Conservation (phyloP, 2,888 invertebrate genomes). For the Eustalomyia histrio region DNA sequence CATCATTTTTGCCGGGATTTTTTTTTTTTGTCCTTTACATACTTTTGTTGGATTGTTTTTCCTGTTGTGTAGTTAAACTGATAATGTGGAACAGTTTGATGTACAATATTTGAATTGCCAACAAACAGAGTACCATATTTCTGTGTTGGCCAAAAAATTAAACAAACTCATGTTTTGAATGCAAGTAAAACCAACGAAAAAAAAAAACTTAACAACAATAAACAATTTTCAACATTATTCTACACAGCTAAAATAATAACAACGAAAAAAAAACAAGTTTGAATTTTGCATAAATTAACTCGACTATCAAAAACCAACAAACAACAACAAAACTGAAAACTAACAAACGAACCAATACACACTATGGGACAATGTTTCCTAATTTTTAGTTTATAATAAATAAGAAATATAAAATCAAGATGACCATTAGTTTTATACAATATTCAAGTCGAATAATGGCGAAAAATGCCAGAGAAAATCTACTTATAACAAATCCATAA, state of each 20-base stretch:
- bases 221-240: slow-evolving; percentile 36
- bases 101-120: neutral
- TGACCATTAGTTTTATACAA: no score
- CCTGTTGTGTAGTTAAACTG: neutral
- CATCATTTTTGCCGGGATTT: slow-evolving; percentile 36
- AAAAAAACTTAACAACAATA: slow-evolving; percentile 3
- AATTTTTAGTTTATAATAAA: neutral
- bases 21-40: neutral
- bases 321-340: neutral
- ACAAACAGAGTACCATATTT: neutral
- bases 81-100: slow-evolving; percentile 4
- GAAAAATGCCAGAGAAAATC: no score
- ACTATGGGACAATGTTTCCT: neutral
- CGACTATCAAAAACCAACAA: slow-evolving; percentile 22
- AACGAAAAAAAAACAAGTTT: slow-evolving; percentile 32
- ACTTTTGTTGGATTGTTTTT: slow-evolving; percentile 10
- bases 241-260: slow-evolving; percentile 34
- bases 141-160: neutral
- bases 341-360: neutral
- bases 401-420: no score
- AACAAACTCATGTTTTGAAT: neutral
- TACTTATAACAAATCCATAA: no score
- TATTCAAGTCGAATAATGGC: no score
- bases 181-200: neutral
- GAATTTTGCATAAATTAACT: slow-evolving; percentile 63